Conservation (phyloP, 2,888 invertebrate species). For the Mactromeris polynyma region DNA sequence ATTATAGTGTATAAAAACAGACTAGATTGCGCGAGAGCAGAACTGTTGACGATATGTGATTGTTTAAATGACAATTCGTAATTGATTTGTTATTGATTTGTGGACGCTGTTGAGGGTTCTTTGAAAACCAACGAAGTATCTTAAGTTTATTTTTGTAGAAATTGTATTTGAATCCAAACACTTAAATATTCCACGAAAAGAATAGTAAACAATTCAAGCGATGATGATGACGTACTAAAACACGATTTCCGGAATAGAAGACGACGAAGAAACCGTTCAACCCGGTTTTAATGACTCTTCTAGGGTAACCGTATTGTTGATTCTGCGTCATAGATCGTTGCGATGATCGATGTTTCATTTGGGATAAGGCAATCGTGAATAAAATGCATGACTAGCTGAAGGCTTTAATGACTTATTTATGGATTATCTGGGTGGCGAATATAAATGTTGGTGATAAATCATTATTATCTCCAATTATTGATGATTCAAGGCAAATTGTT, state of each 20-base stretch:
- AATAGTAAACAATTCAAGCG: not conserved
- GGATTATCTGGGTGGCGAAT: not conserved
- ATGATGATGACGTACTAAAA: not conserved
- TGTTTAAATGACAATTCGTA: too few species aligned
- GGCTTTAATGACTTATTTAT: not conserved
- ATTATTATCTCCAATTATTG: not conserved
- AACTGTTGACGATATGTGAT: too few species aligned
- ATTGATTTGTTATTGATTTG: not conserved
- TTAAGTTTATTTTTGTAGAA: not conserved
- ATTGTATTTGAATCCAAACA: not conserved
- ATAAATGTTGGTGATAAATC: not conserved
- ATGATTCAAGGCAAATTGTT: not conserved
- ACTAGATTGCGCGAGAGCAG: too few species aligned
- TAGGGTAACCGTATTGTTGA: not conserved
- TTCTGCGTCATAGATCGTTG: not conserved
- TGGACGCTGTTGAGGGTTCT: not conserved
- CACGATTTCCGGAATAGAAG: not conserved
- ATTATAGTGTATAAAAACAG: too few species aligned
- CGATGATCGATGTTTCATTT: not conserved
- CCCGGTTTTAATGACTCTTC: slow-evolving; percentile 16
- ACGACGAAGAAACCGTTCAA: slow-evolving; percentile 1
- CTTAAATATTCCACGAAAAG: not conserved
- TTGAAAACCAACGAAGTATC: not conserved
- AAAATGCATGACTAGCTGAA: not conserved
- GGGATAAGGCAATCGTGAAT: not conserved